These are phyloP conservation scores for Caenorhabditis sinica DNA, from an alignment of 2,888 invertebrate species.

Conservation along the genomic window DNA sequence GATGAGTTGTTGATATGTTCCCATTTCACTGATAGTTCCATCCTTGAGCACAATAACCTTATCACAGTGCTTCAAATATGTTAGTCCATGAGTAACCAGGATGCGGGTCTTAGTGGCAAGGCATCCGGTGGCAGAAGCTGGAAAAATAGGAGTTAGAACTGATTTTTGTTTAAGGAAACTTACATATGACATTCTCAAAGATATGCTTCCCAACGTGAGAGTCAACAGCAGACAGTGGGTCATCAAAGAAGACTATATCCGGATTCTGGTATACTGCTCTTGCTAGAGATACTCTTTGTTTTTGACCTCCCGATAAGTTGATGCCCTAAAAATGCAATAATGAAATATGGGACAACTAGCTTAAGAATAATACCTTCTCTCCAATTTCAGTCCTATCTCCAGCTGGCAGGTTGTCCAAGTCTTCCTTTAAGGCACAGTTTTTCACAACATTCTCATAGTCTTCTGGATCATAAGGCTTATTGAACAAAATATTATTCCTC, in stretches of 20 bases:
- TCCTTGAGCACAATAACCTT: conserved; percentile 93
- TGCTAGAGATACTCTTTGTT: conserved; percentile 91
- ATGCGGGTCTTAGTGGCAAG: conserved; percentile 88
- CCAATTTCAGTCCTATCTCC: conserved; percentile 82
- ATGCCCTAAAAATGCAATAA: conserved; percentile 78
- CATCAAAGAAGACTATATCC: conserved; percentile 94
- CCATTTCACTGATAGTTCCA: conserved; percentile 92
- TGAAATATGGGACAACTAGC: no score
- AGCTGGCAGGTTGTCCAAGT: conserved; percentile 77
- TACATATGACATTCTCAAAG: conserved; percentile 93
- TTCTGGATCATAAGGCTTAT: conserved; percentile 80
- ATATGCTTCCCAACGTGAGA: conserved; percentile 98
- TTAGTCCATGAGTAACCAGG: conserved; percentile 95
- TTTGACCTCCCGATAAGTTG: conserved; percentile 83
- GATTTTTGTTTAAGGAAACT: not conserved
- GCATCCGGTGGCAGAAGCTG: conserved; percentile 87
- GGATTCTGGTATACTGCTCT: conserved; percentile 93
- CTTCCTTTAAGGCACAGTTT: conserved; percentile 80
- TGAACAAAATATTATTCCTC: conserved; percentile 93
- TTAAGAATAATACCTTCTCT: conserved; percentile 7
- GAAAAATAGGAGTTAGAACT: conserved; percentile 29
- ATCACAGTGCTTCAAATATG: conserved; percentile 94
- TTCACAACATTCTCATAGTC: conserved; percentile 82
- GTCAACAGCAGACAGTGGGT: conserved; percentile 96
- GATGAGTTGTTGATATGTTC: conserved; percentile 93